These are phyloP conservation scores for Ptychobarbus kaznakovi DNA, from an alignment of 2,797 vertebrate species.

Conservation along the genomic window DNA sequence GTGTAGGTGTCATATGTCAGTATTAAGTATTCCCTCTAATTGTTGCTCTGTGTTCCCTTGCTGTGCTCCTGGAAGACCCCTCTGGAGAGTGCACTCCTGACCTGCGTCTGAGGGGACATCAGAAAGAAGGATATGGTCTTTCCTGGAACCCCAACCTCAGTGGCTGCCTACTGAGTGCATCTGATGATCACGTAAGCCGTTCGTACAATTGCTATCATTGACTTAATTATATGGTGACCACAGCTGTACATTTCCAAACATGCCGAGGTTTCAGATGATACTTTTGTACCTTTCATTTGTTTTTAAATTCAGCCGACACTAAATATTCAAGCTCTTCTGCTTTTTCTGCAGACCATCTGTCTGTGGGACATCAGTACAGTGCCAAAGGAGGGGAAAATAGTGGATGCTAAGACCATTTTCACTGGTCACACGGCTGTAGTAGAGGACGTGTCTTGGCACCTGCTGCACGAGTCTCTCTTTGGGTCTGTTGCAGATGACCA, in stretches of 20 bases:
- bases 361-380: conserved; percentile 97
- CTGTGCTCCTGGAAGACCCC: conserved; percentile 79
- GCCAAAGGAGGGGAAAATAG: conserved; percentile 96
- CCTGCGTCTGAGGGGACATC: conserved; percentile 92
- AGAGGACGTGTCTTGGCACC: conserved; percentile 97
- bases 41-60: not conserved
- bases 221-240: not conserved
- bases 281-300: not conserved
- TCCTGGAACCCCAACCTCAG: conserved; percentile 99
- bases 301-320: not conserved
- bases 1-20: not conserved
- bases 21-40: not conserved
- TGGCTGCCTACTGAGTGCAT: conserved; percentile 94
- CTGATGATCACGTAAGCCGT: conserved; percentile 93
- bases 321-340: not conserved
- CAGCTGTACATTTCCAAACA: not conserved
- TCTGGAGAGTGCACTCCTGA: conserved; percentile 97
- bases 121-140: conserved; percentile 97
- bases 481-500: conserved; percentile 97
- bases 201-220: not conserved
- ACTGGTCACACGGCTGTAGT: conserved; percentile 97
- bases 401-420: conserved; percentile 98
- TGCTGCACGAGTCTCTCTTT: conserved; percentile 95
- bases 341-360: conserved; percentile 87
- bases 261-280: not conserved